Evolutionary conservation across 2,888 invertebrate species (phyloP).

Genomic region (Synanthedon myopaeformis): DNA sequence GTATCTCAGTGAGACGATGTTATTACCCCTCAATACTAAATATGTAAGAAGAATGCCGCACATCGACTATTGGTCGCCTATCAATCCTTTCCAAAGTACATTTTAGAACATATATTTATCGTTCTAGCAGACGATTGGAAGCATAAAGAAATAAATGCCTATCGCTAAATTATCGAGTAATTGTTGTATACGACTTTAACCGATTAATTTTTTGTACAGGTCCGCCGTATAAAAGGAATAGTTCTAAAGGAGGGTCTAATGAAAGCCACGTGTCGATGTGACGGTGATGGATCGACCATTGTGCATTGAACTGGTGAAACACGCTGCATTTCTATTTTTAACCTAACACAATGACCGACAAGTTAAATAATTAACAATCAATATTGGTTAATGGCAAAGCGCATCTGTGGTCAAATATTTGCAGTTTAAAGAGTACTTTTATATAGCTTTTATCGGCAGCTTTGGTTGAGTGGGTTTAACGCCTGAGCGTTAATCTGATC

Average conservation of each 20-base stretch:
- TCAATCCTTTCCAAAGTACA: too few species aligned
- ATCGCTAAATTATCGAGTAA: not conserved
- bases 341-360: not conserved
- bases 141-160: not conserved
- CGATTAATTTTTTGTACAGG: not conserved
- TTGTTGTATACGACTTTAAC: not conserved
- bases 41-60: too few species aligned
- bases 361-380: not conserved
- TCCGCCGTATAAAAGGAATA: not conserved
- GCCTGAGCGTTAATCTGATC: too few species aligned
- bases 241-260: not conserved
- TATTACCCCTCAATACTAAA: too few species aligned
- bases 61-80: too few species aligned
- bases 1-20: too few species aligned
- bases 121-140: too few species aligned
- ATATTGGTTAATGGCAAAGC: not conserved
- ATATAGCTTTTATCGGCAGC: too few species aligned
- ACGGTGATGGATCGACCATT: conserved; percentile 34
- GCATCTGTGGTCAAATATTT: not conserved
- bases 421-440: too few species aligned
- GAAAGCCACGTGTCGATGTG: conserved; percentile 6
- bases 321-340: not conserved
- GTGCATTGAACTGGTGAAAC: conserved; percentile 7
- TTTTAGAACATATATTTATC: too few species aligned
- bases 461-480: too few species aligned